phyloP scores from a whole-genome alignment of 2,113 vertebrate genomes.

The Paralichthys olivaceus region DNA sequence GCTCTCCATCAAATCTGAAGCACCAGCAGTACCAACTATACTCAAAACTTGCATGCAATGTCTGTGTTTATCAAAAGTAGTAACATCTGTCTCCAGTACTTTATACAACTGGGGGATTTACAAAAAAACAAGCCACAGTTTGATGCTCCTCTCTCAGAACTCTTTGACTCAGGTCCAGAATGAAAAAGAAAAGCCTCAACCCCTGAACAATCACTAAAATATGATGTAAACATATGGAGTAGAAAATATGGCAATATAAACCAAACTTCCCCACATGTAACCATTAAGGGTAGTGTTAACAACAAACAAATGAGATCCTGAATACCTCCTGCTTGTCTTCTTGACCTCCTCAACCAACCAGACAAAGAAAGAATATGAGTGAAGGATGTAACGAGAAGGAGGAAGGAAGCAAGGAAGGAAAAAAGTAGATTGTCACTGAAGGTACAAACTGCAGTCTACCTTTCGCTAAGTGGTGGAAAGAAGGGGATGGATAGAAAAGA shows the following conservation, averaged over 20 bases:
- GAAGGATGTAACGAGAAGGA: background rate
- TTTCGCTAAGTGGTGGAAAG: background rate
- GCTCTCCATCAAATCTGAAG: background rate
- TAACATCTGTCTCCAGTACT: slow-evolving; percentile 1
- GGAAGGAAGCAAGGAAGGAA: background rate
- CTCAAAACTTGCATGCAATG: background rate
- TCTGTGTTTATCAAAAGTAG: background rate
- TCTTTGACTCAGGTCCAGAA: background rate
- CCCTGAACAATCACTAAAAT: slow-evolving; percentile 25
- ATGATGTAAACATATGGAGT: slow-evolving; percentile 55
- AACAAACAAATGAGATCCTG: slow-evolving; percentile 71
- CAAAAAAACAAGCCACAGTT: slow-evolving; percentile 8
- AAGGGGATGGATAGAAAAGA: background rate
- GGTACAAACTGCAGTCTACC: slow-evolving; percentile 3
- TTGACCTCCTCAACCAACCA: slow-evolving; percentile 21
- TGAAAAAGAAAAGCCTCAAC: slow-evolving; percentile 7
- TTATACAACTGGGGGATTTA: background rate
- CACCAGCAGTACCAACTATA: background rate
- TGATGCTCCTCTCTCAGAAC: slow-evolving; percentile 8
- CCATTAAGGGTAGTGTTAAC: slow-evolving; percentile 61
- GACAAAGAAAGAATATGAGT: slow-evolving; percentile 30
- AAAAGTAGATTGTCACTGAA: background rate
- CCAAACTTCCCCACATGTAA: slow-evolving; percentile 34
- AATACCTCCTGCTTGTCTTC: slow-evolving; percentile 33
- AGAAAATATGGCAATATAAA: slow-evolving; percentile 69